phyloP scores from a whole-genome alignment of 64 coral and sea anemone species.

The Stylophora pistillata region DNA sequence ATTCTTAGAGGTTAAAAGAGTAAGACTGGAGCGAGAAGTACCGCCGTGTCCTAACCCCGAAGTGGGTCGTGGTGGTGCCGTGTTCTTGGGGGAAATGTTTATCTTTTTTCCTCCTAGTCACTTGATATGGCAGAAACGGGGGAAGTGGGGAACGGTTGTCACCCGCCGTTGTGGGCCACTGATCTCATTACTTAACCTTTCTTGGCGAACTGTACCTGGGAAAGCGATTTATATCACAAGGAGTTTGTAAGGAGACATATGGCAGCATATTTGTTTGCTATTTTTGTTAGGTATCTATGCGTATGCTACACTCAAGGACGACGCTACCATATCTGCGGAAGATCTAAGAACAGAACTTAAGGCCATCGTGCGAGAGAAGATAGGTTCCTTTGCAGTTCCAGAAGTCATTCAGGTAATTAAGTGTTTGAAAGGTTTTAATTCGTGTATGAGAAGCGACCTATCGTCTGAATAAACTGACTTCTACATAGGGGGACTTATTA shows the following conservation, averaged over 20 bases:
- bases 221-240: background rate
- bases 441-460: background rate
- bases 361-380: slow-evolving; percentile 74
- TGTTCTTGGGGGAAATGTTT: too few relatives aligned
- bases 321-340: slow-evolving; percentile 65
- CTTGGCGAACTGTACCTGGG: too few relatives aligned
- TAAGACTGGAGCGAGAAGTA: too few relatives aligned
- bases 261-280: background rate
- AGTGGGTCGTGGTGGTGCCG: too few relatives aligned
- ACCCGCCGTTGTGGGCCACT: too few relatives aligned
- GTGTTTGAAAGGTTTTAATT: background rate
- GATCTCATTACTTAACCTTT: too few relatives aligned
- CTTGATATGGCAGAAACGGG: too few relatives aligned
- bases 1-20: too few relatives aligned
- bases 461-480: background rate
- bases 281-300: slow-evolving; percentile 86
- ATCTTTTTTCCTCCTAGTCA: too few relatives aligned
- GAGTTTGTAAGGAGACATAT: background rate
- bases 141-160: too few relatives aligned
- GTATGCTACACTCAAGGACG: slow-evolving; percentile 88
- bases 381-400: slow-evolving; percentile 95
- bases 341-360: slow-evolving; percentile 78
- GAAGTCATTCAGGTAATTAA: slow-evolving; percentile 94
- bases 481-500: background rate
- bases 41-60: too few relatives aligned